These are phyloP conservation scores for Morpho helenor DNA, from an alignment of 2,888 invertebrate species.

Conservation along the genomic window DNA sequence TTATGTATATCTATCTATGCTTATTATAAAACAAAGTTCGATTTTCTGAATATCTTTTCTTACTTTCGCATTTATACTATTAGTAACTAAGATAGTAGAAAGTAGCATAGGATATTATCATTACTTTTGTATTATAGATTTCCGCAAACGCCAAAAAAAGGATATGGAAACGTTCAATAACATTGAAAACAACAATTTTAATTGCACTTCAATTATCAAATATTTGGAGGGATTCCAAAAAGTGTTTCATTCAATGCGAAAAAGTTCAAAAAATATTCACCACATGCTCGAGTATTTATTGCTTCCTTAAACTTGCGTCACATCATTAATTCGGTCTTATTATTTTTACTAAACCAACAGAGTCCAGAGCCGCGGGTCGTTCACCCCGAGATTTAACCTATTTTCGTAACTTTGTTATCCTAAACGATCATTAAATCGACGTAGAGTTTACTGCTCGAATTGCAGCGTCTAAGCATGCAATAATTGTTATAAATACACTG, in stretches of 20 bases:
- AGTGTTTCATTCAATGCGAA: conserved; percentile 9
- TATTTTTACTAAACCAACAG: conserved; percentile 58
- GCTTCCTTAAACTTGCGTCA: conserved; percentile 44
- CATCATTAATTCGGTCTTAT: conserved; percentile 36
- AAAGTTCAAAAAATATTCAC: conserved; percentile 12
- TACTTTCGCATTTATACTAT: too few species aligned
- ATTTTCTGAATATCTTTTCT: too few species aligned
- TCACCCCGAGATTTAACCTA: conserved; percentile 44
- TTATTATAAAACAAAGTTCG: too few species aligned
- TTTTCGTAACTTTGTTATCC: conserved; percentile 41
- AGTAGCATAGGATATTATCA: too few species aligned
- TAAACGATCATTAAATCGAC: conserved; percentile 31
- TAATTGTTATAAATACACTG: conserved; percentile 12
- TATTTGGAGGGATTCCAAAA: conserved; percentile 9
- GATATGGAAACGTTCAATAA: too few species aligned
- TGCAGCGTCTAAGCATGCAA: conserved; percentile 12
- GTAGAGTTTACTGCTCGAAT: conserved; percentile 17
- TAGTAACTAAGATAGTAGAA: too few species aligned
- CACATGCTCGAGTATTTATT: conserved; percentile 43
- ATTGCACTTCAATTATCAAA: conserved; percentile 10
- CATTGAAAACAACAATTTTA: neutral
- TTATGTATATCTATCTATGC: too few species aligned
- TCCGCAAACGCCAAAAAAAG: too few species aligned
- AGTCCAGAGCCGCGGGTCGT: conserved; percentile 41
- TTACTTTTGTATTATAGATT: too few species aligned